Conservation (phyloP, 1,140 invertebrate genomes). For the Euwallacea fornicatus region DNA sequence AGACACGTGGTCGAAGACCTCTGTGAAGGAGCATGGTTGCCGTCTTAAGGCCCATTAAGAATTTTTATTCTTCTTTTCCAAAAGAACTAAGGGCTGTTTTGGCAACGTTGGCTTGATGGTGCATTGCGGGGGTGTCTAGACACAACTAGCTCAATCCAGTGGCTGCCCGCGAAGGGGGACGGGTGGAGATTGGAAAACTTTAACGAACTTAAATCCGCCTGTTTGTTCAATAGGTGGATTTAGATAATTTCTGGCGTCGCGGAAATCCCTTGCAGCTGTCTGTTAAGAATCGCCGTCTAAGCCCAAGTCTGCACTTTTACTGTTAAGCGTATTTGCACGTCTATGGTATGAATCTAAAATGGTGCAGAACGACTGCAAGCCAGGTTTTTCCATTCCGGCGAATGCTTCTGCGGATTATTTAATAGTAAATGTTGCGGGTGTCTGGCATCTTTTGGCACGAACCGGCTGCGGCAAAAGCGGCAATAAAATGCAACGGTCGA, state of each 20-base stretch:
- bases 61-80: neutral
- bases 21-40: neutral
- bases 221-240: slow-evolving; percentile 11
- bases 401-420: slow-evolving; percentile 17
- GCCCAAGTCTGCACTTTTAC: too few species aligned
- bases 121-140: slow-evolving; percentile 27
- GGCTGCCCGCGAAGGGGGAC: neutral
- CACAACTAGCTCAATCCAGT: slow-evolving; percentile 1
- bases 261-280: slow-evolving; percentile 12
- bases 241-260: slow-evolving; percentile 8
- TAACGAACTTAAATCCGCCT: too few species aligned
- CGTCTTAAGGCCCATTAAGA: too few species aligned
- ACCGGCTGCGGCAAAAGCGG: neutral
- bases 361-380: slow-evolving; percentile 17
- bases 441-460: slow-evolving; percentile 21
- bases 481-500: neutral
- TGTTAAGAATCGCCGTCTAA: too few species aligned
- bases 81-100: neutral
- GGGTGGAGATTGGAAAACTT: too few species aligned
- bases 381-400: neutral
- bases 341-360: neutral
- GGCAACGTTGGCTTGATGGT: slow-evolving; percentile 8
- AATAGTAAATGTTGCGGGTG: slow-evolving; percentile 24
- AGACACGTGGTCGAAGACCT: slow-evolving; percentile 31
- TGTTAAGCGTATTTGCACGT: too few species aligned